Evolutionary conservation across 2,888 invertebrate species (phyloP), one percentile per base, ranked within the genome.

Genomic region (Phoenoteleia sp.): DNA sequence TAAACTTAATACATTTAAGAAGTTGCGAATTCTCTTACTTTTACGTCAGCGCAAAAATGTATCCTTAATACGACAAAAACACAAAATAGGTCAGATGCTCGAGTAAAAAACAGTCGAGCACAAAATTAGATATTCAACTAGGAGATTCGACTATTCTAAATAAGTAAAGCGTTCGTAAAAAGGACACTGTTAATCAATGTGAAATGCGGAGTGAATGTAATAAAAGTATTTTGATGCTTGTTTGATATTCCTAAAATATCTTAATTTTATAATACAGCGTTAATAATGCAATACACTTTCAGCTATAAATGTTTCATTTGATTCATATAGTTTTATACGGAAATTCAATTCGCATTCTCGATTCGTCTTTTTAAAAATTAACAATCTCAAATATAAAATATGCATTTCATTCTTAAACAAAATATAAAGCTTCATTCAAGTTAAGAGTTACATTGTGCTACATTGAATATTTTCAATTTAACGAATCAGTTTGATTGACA

Each of bases 81-180:
- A 27, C 69, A 56, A 69, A 56, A 69, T 69, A 69, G 69, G 56
- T 56, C 69, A 69, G 19, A 25, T 56, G 29, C 42, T 19, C 29
- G 36, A 54, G 27, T 27, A 39, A 39, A 33, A 67, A 27, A 52
- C 23, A 21, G 21, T 19, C 11, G 21, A 21, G 21, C 25, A 19
- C n/a, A 54, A 45, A 69, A 56, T 69, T 56, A 69, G 42, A 69
- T 69, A 56, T 69, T 69, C 69, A 42, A 42, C 29, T 56, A 42
- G 7, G 21, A 42, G 21, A 56, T 19, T 25, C 23, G 29, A 69
- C 42, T n/a, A 56, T 56, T 69, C 13, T 52, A 56, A 56, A 69
- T 56, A 56, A 69, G 39, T 39, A 67, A 67, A 23, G 29, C 17
- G n/a, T 49, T 66, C 17, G 3, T 42, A 15, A 42, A 42, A 42